phyloP scores from a whole-genome alignment of 2,797 vertebrate species.

The Anas capensis region DNA sequence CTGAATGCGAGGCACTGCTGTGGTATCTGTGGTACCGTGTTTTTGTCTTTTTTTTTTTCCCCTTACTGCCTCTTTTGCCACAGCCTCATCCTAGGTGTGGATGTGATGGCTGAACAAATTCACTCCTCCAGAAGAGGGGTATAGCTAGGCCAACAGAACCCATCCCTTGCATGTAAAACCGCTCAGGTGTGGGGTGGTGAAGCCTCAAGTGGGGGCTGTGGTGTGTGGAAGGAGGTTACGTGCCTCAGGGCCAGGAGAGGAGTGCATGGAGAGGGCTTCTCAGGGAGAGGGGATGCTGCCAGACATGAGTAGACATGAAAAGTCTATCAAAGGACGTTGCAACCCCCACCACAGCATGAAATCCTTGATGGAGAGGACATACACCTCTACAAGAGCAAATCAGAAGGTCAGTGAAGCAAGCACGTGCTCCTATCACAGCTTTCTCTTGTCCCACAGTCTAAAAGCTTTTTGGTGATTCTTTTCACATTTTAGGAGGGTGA shows the following conservation, averaged over 20 bases:
- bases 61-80: neutral
- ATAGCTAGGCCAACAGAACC: neutral
- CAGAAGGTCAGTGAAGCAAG: neutral
- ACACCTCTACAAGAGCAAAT: fast-evolving
- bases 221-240: neutral
- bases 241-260: neutral
- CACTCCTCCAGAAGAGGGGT: neutral
- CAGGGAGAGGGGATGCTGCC: fast-evolving
- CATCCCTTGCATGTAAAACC: neutral
- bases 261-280: neutral
- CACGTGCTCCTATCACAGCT: fast-evolving
- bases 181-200: fast-evolving
- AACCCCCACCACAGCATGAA: neutral
- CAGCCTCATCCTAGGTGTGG: neutral
- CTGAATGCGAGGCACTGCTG: neutral
- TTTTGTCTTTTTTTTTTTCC: neutral
- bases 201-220: neutral
- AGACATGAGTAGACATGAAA: neutral
- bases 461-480: neutral
- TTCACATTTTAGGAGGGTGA: neutral
- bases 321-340: neutral
- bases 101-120: neutral
- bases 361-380: neutral
- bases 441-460: neutral
- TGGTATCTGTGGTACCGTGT: fast-evolving